Percentiles rank a stretch among this genome's conserved stretches.
phyloP scores from a whole-genome alignment of 2,797 vertebrate genomes.

The Pampus argenteus region DNA sequence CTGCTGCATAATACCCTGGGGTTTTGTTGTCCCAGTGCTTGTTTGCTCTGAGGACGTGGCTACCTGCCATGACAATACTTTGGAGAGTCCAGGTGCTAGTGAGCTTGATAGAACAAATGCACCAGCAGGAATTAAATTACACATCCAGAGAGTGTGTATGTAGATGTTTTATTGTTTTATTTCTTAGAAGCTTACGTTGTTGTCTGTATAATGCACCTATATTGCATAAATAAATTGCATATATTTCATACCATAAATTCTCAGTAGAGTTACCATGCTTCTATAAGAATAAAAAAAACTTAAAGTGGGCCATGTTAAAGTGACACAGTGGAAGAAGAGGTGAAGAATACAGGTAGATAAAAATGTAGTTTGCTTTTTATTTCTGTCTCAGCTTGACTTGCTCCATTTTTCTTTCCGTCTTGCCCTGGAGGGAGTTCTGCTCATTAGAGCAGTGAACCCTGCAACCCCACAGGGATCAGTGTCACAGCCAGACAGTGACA shows the following conservation, averaged over 20 bases:
- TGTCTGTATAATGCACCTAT: neutral
- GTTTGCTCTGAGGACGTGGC: conserved; percentile 20
- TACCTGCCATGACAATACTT: conserved; percentile 8
- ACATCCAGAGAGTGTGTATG: neutral
- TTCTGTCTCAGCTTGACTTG: conserved; percentile 60
- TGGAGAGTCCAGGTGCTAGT: conserved; percentile 8
- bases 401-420: conserved; percentile 53
- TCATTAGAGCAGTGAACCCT: conserved; percentile 80
- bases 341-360: conserved; percentile 52
- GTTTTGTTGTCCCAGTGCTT: conserved; percentile 8
- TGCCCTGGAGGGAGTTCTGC: conserved; percentile 73
- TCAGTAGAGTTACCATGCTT: neutral
- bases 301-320: conserved; percentile 4
- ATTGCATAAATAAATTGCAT: too few relatives aligned
- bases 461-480: conserved; percentile 76
- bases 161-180: conserved; percentile 17
- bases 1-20: neutral
- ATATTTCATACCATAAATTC: too few relatives aligned
- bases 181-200: conserved; percentile 13
- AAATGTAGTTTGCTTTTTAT: conserved; percentile 58
- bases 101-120: conserved; percentile 21
- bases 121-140: conserved; percentile 9
- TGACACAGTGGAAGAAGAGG: conserved; percentile 28
- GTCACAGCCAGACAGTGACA: conserved; percentile 70
- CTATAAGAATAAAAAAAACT: conserved; percentile 1